Evolutionary conservation across 2,113 vertebrate species (phyloP).

Genomic region (Tragelaphus buxtoni): DNA sequence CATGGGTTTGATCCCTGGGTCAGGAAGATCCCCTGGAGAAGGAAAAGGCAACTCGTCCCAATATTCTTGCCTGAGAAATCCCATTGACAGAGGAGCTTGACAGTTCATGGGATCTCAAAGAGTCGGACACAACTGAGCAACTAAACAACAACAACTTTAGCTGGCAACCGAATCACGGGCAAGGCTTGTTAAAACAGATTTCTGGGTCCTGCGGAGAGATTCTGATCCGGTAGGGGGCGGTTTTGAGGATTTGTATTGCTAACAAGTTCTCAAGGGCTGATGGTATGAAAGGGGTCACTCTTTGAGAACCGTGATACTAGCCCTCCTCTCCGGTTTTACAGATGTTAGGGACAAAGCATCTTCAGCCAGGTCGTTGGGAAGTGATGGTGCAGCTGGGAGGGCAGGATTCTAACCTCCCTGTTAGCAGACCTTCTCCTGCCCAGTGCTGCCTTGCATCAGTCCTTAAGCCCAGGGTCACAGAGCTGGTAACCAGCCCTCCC

Average conservation of each 20-base stretch:
- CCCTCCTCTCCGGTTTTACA: background rate
- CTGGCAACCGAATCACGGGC: background rate
- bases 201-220: background rate
- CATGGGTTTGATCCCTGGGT: background rate
- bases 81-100: background rate
- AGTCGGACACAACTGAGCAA: background rate
- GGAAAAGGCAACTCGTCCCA: background rate
- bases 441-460: background rate
- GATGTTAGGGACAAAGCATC: background rate
- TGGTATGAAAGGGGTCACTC: background rate
- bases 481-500: background rate
- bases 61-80: background rate
- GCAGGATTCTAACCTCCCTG: background rate
- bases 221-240: background rate
- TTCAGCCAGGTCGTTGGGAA: background rate
- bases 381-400: background rate
- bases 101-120: background rate
- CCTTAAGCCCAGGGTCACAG: background rate
- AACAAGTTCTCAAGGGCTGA: background rate
- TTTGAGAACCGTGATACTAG: background rate
- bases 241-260: background rate
- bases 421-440: background rate
- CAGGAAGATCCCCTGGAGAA: background rate
- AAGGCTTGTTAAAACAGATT: background rate
- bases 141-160: background rate